Conservation (phyloP, 92 coral and sea anemone genomes). For the Micromussa lordhowensis region DNA sequence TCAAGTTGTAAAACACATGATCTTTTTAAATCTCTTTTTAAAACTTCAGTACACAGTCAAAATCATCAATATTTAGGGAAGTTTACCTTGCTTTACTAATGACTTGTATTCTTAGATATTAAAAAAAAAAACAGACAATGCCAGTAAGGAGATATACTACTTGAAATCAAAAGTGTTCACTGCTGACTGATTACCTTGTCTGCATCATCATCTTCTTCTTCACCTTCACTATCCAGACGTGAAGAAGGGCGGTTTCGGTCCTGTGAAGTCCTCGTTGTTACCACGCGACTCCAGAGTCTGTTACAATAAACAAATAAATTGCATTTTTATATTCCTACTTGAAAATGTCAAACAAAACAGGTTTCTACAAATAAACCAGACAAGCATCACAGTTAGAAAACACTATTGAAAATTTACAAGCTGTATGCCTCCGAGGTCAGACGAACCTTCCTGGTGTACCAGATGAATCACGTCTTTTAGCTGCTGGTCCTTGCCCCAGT, state of each 20-base stretch:
- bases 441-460: constrained; percentile 87
- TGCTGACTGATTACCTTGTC: constrained; percentile 65
- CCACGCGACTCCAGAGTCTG: constrained; percentile 94
- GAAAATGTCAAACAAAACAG: too few species aligned
- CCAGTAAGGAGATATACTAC: neutral
- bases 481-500: constrained; percentile 80
- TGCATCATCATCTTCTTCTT: constrained; percentile 94
- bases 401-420: neutral
- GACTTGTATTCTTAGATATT: neutral
- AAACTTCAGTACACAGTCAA: too few species aligned
- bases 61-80: neutral
- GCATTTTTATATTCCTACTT: neutral
- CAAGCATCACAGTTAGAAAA: neutral
- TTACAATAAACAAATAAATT: neutral
- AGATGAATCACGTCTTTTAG: constrained; percentile 81
- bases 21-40: too few species aligned
- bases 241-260: constrained; percentile 83
- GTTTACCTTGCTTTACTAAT: neutral
- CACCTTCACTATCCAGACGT: constrained; percentile 99
- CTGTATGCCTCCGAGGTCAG: neutral
- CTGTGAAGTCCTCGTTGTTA: constrained; percentile 80
- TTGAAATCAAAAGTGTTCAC: neutral
- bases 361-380: neutral
- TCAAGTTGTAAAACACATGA: neutral
- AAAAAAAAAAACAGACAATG: neutral